phyloP scores from a whole-genome alignment of 2,797 vertebrate species.

The Clarias platycephalus region DNA sequence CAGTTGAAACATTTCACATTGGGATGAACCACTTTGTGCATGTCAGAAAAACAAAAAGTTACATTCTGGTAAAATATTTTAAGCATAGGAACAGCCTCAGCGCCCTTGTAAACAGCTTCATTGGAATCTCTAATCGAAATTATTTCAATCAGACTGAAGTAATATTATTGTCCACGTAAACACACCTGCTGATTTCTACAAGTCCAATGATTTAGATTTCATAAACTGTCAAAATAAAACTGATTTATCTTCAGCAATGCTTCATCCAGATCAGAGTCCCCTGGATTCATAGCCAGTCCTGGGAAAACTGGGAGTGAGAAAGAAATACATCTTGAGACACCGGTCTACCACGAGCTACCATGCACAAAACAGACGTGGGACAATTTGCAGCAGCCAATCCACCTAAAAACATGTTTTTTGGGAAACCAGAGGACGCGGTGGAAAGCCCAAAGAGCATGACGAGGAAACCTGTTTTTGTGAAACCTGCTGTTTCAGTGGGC shows the following conservation, averaged over 20 bases:
- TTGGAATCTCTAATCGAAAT: no score
- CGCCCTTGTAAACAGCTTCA: no score
- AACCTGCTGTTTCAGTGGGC: neutral
- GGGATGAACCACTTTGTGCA: no score
- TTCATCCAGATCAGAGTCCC: neutral
- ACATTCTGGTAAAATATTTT: no score
- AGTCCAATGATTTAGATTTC: neutral
- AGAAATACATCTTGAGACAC: neutral
- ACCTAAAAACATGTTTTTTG: neutral
- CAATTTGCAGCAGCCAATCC: neutral
- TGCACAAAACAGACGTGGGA: neutral
- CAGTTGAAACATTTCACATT: no score
- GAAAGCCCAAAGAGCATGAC: neutral
- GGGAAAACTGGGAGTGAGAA: neutral
- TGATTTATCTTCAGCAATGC: neutral
- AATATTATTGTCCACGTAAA: no score
- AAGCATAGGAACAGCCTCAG: no score
- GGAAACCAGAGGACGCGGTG: neutral
- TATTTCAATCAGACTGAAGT: no score
- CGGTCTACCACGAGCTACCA: neutral
- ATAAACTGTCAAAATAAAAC: neutral
- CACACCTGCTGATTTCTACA: no score
- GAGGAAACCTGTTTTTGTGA: neutral
- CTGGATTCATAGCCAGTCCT: neutral
- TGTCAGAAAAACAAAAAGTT: no score